Conservation (phyloP, 2,888 invertebrate species). For the Leptinotarsa haldemani region DNA sequence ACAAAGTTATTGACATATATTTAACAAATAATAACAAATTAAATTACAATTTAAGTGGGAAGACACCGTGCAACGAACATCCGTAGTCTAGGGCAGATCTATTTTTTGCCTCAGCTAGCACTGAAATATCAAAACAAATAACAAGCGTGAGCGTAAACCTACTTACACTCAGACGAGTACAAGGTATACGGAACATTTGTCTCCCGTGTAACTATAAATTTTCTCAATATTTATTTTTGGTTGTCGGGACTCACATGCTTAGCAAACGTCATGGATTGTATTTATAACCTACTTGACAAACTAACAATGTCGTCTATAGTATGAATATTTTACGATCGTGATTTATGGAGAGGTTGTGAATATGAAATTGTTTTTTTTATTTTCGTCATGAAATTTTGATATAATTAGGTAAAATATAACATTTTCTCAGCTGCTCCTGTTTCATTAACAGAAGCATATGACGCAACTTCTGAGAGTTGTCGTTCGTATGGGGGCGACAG, state of each 20-base stretch:
- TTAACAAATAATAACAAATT: not conserved
- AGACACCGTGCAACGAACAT: not conserved
- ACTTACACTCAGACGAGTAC: not conserved
- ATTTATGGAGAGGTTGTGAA: not conserved
- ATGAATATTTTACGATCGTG: not conserved
- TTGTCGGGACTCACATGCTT: not conserved
- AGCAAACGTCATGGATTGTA: not conserved
- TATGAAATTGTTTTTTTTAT: not conserved
- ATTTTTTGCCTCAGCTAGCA: not conserved
- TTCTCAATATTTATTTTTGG: constrained; percentile 6
- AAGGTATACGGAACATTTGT: not conserved
- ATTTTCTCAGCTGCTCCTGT: too few relatives aligned
- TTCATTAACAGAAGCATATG: too few relatives aligned
- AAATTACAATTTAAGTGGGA: not conserved
- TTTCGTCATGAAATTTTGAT: too few relatives aligned
- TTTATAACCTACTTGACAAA: not conserved
- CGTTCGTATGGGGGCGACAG: too few relatives aligned
- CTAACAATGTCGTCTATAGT: not conserved
- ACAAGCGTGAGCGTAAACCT: not conserved
- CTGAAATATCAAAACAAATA: not conserved
- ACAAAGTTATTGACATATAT: not conserved
- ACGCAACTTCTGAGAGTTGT: too few relatives aligned
- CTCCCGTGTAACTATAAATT: not conserved
- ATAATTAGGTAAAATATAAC: too few relatives aligned
- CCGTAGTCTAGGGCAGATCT: not conserved